Evolutionary conservation across 2,888 invertebrate species (phyloP).

Genomic region (Lymantria dispar): DNA sequence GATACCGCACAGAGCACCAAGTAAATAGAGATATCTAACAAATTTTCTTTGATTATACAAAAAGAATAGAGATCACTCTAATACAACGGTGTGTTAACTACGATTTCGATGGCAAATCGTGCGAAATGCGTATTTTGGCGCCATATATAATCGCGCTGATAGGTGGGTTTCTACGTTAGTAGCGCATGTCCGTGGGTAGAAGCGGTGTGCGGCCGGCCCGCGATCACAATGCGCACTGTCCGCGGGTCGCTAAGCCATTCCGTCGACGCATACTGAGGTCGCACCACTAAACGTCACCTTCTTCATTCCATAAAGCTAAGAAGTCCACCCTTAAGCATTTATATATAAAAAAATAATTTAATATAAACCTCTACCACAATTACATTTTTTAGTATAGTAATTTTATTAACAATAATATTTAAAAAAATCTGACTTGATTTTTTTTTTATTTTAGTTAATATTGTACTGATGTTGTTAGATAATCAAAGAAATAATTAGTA

Average conservation of each 20-base stretch:
- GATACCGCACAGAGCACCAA: constrained; percentile 16
- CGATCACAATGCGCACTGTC: constrained; percentile 73
- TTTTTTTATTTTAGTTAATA: too few species aligned
- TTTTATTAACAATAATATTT: too few species aligned
- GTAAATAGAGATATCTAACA: constrained; percentile 23
- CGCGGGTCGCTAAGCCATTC: constrained; percentile 13
- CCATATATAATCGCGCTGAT: constrained; percentile 37
- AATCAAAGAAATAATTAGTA: too few species aligned
- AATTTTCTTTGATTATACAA: constrained; percentile 46
- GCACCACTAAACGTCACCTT: constrained; percentile 39
- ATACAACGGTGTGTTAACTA: constrained; percentile 41
- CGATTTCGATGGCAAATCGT: constrained; percentile 49
- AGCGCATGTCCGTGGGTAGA: constrained; percentile 46
- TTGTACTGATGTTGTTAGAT: too few species aligned
- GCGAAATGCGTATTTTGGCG: constrained; percentile 51
- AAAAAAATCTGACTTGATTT: too few species aligned
- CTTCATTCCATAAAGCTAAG: constrained; percentile 45
- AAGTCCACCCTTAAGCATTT: background rate
- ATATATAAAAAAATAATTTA: constrained; percentile 15
- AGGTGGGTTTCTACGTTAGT: constrained; percentile 27
- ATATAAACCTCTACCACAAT: too few species aligned
- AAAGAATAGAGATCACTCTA: constrained; percentile 44
- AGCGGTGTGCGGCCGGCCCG: constrained; percentile 64
- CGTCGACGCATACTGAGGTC: constrained; percentile 12
- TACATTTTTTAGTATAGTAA: too few species aligned